Percentiles rank a stretch among this genome's conserved stretches.
These are phyloP conservation scores for Nyctibius bracteatus DNA, from an alignment of 2,113 vertebrate species.

Conservation along the genomic window DNA sequence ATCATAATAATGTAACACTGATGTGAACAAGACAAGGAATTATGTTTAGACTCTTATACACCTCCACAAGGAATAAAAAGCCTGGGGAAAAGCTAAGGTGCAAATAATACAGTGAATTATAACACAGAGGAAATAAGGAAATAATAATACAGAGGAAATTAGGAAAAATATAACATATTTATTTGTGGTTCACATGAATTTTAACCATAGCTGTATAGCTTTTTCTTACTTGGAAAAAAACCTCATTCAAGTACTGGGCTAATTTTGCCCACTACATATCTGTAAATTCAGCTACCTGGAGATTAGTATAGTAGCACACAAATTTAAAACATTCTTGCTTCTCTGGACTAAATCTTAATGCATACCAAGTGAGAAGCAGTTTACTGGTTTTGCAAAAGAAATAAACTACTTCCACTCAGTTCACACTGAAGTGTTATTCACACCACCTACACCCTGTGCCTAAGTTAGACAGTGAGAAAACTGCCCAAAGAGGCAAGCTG, in stretches of 20 bases:
- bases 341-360: not conserved
- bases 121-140: not conserved
- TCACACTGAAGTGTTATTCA: constrained; percentile 29
- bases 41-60: not conserved
- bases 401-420: constrained; percentile 26
- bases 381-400: constrained; percentile 9
- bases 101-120: not conserved
- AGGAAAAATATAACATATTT: not conserved
- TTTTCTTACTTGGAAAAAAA: not conserved
- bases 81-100: not conserved
- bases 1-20: not conserved
- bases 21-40: not conserved
- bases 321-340: not conserved
- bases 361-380: constrained; percentile 8
- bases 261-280: not conserved
- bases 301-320: not conserved
- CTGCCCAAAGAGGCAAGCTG: constrained; percentile 54
- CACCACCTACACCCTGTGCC: constrained; percentile 57
- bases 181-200: not conserved
- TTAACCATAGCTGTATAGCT: not conserved
- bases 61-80: not conserved
- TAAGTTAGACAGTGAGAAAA: constrained; percentile 53
- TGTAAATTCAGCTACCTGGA: not conserved
- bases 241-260: not conserved
- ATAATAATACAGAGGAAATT: not conserved